phyloP scores from a whole-genome alignment of 2,113 vertebrate species.

The Buteo buteo region DNA sequence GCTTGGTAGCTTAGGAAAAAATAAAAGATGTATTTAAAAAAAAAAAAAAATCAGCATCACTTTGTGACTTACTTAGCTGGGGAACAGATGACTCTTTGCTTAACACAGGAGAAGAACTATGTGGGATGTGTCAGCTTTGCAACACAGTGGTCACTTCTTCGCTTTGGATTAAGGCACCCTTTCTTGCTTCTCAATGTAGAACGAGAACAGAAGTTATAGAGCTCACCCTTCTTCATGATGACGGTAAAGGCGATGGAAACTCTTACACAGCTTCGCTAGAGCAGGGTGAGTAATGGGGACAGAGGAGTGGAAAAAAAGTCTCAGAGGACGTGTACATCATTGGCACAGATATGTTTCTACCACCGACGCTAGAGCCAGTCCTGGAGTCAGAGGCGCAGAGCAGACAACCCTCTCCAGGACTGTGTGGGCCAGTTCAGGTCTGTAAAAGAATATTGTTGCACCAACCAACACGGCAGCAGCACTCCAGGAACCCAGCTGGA shows the following conservation, averaged over 20 bases:
- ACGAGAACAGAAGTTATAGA: not conserved
- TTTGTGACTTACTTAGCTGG: not conserved
- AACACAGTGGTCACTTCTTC: not conserved
- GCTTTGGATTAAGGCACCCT: not conserved
- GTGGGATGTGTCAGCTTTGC: not conserved
- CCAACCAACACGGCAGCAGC: not conserved
- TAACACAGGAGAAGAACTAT: not conserved
- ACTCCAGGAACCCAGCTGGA: not conserved
- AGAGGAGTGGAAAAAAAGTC: not conserved
- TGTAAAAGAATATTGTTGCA: not conserved
- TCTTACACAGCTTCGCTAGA: not conserved
- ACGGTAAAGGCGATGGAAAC: not conserved
- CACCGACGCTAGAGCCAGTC: not conserved
- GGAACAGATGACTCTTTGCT: not conserved
- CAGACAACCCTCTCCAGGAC: rapidly evolving
- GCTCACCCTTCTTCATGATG: rapidly evolving
- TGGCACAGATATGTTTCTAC: not conserved
- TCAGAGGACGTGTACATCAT: not conserved
- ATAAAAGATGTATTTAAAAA: not conserved
- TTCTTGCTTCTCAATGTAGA: not conserved
- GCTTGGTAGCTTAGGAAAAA: not conserved
- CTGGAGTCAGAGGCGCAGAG: not conserved
- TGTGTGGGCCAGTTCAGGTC: not conserved
- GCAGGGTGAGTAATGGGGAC: not conserved
- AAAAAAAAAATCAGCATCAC: not conserved